A percentile compares a stretch with the other conserved stretches of the same genome.
These are phyloP conservation scores for Notocelia uddmanniana DNA, from an alignment of 2,888 invertebrate genomes.

Conservation along the genomic window DNA sequence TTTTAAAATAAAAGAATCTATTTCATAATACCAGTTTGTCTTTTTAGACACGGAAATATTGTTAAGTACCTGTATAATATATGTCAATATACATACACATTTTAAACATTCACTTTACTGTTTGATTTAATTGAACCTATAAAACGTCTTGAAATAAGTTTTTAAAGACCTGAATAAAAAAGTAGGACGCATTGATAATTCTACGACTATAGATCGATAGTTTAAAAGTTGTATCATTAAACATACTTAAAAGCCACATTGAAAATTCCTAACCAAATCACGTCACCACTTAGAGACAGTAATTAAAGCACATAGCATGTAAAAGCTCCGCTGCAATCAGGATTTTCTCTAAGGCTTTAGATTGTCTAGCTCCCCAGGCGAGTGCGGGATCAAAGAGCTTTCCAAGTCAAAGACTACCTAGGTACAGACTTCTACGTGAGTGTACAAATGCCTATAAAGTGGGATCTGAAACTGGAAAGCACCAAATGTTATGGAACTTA, in stretches of 20 bases:
- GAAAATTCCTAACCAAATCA: background rate
- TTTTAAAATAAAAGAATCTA: no score
- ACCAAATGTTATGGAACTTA: background rate
- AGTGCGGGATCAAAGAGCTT: conserved; percentile 26
- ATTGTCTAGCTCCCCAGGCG: conserved; percentile 21
- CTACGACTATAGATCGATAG: background rate
- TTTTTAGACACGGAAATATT: no score
- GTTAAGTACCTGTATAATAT: no score
- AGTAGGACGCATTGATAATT: no score
- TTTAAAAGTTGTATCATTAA: background rate
- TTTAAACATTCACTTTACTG: no score
- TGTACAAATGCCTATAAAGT: background rate
- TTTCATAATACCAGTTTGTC: no score
- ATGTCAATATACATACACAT: no score
- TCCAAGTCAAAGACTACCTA: conserved; percentile 20
- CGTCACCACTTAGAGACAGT: conserved; percentile 1
- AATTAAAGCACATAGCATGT: conserved; percentile 10
- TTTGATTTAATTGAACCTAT: no score
- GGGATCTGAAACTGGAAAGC: background rate
- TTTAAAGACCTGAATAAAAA: no score
- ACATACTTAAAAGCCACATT: background rate
- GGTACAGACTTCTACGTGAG: background rate
- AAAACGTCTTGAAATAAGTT: no score
- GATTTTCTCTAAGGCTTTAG: conserved; percentile 16
- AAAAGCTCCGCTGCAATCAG: conserved; percentile 15